Evolutionary conservation across 2,797 vertebrate species (phyloP).

Genomic region (Dromococcyx pavoninus): DNA sequence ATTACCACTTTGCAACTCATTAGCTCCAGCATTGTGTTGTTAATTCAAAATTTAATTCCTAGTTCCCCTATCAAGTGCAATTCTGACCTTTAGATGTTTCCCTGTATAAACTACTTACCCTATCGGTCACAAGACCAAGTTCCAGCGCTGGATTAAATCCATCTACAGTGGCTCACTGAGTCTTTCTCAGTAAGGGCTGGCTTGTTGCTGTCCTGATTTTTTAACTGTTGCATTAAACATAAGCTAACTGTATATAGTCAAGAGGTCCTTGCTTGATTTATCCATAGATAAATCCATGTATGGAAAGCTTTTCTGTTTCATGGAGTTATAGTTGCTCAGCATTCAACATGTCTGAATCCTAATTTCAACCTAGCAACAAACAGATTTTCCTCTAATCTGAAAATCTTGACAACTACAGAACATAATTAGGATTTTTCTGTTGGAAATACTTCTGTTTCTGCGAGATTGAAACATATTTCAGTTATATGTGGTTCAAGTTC

Average conservation of each 20-base stretch:
- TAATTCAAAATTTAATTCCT: background rate
- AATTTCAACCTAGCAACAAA: background rate
- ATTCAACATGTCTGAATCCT: background rate
- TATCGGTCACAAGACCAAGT: background rate
- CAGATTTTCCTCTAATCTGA: conserved; percentile 20
- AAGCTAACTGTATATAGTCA: background rate
- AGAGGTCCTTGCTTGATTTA: background rate
- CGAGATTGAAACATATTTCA: background rate
- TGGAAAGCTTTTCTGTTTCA: background rate
- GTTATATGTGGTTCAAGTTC: background rate
- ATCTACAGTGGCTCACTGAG: background rate
- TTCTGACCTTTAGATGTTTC: background rate
- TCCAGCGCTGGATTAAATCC: background rate
- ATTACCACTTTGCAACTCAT: background rate
- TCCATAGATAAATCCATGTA: background rate
- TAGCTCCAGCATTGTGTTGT: background rate
- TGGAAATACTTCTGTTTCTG: background rate
- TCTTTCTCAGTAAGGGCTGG: background rate
- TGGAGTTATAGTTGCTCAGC: background rate
- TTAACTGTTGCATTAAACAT: background rate
- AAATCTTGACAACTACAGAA: conserved; percentile 1
- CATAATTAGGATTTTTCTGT: conserved; percentile 28
- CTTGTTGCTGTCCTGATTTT: background rate
- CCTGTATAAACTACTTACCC: background rate
- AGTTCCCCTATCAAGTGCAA: background rate